Evolutionary conservation across 2,113 vertebrate genomes (phyloP), one percentile per base, ranked within the genome.

Genomic region (Triplophysa tibetana): DNA sequence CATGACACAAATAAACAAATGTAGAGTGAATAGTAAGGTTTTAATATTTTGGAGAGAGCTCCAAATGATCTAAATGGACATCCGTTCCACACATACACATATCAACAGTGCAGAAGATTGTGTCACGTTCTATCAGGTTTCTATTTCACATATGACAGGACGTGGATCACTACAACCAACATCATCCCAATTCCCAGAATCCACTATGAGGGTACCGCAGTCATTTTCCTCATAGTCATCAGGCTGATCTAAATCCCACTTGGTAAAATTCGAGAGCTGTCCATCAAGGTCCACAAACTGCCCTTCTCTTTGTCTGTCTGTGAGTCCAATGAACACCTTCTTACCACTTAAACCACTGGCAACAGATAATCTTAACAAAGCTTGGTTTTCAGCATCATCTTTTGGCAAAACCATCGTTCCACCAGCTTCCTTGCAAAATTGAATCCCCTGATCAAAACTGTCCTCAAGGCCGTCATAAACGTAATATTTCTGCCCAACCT

Each of bases 141-240:
- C 50, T n/a, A 83, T 88, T 89, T 82, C 77, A 80, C 83, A 85
- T 23, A 91, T 84, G 82, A 88, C 89, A 75, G 86, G 82, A 80
- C 61, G 21, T 75, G 21, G 45, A 33, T 52, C 63, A 78, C 17
- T 2, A 24, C 64, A 64, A 33, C 9, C 0, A 68, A 70, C 86
- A 60, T 85, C 77, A 73, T 77, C 66, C 83, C 77, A 85, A 13
- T 29, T 12, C 3, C 70, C 67, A 6, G 64, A 16, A 0, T 2
- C 14, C 1, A 12, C 4, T 14, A 0, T 26, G 2, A 82, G n/a
- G 38, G 13, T 7, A 14, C 80, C 16, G 23, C 83, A 85, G 21
- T 85, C 77, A 58, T 85, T 70, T 19, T 0, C 77, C 4, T 67
- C 26, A 11, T 52, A 33, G 43, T 85, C 29, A 50, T 77, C 68